phyloP scores from a whole-genome alignment of 2,888 invertebrate species.

The Amblyjoppa proteus region DNA sequence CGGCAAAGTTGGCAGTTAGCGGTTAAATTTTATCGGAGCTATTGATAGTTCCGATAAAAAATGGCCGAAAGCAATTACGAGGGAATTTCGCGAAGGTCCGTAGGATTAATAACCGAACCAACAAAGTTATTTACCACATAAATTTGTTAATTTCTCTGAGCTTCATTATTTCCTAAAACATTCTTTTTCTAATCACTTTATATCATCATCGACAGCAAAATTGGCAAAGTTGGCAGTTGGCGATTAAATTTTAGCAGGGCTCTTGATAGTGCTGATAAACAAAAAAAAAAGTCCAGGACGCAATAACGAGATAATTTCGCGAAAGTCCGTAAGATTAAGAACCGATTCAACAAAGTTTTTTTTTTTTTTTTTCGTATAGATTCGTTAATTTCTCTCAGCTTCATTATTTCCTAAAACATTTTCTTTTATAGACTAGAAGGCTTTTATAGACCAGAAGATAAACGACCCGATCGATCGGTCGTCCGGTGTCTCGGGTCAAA shows the following conservation, averaged over 20 bases:
- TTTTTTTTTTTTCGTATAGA: neutral
- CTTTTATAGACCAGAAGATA: constrained; percentile 35
- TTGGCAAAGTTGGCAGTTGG: no score
- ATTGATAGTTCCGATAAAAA: no score
- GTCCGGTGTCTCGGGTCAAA: constrained; percentile 53
- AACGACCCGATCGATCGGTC: constrained; percentile 51
- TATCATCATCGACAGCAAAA: no score
- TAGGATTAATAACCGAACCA: neutral
- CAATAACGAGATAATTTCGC: neutral
- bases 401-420: constrained; percentile 7
- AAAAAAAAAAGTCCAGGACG: no score
- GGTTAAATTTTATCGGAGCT: no score
- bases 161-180: constrained; percentile 11
- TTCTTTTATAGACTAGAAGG: neutral
- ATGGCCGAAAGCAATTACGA: no score
- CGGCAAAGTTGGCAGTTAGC: no score
- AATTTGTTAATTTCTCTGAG: neutral
- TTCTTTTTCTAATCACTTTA: neutral
- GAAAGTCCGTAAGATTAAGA: neutral
- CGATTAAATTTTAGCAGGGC: no score
- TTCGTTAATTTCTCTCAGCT: neutral
- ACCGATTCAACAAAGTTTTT: neutral
- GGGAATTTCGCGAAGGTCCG: neutral
- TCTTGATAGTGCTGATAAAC: no score
- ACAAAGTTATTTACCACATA: neutral